Base-by-base conservation (phyloP, 2,113 vertebrate species). In the Brachionichthys hirsutus region DNA sequence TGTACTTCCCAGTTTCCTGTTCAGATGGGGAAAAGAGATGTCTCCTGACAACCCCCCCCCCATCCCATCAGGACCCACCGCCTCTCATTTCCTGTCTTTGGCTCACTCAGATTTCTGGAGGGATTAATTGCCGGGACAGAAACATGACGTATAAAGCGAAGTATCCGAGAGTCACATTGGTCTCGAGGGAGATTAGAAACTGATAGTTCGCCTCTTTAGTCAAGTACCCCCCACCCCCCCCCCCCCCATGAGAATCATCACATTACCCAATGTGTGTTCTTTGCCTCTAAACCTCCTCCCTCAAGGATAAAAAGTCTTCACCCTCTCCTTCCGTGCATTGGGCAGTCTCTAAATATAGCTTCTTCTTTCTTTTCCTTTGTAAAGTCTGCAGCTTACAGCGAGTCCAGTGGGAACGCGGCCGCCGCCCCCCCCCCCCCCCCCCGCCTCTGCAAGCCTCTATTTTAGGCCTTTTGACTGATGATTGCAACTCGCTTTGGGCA, bases 1-100 rank as follows among this genome's bases (percentile, higher is more conserved):
- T 85, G 56, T 54, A 82, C 81, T 88, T 85, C 80, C 71, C 73
- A 66, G 85, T 78, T 90, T 92, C 88, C 91, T 90, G 85, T 67
- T 73, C 77, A 84, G 83, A 89, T 77, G n/a, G 70, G 71, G 79
- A 86, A 85, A 73, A 58, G 69, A 60, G 77, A 67, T 78, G 71
- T 85, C 78, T 84, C 67, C 66, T 67, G 67, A 65, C 73, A 63
- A 69, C 46, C 9, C 46, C 46, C 10, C 11, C 19, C 18, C 67
- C 67, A 67, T 24, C 62, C 67, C 75, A 65, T 49, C 50, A 67
- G 58, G 70, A 70, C 75, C 55, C 61, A 51, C 43, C 67, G 68
- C 49, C 35, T 63, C 70, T 89, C 67, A 87, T 89, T 90, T 90
- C 89, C 89, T 91, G 82, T 78, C 54, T 52, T 73, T 53, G 48